Conservation (phyloP, 2,797 vertebrate genomes). For the Chiloscyllium punctatum region DNA sequence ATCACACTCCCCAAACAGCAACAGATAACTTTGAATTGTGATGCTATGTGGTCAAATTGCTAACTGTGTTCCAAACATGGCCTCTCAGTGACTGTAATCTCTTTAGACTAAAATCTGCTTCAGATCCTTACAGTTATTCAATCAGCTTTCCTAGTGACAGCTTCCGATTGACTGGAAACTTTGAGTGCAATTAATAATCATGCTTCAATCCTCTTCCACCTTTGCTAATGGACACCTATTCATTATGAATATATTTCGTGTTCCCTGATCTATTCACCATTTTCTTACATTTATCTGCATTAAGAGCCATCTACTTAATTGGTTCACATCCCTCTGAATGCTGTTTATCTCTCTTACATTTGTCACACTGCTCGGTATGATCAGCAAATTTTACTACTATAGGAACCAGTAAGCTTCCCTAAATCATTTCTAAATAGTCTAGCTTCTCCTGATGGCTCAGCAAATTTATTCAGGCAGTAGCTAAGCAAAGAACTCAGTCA, state of each 20-base stretch:
- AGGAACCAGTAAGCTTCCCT: not conserved
- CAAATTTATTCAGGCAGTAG: not conserved
- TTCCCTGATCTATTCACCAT: not conserved
- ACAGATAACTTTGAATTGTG: not conserved
- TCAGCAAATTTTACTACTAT: constrained; percentile 11
- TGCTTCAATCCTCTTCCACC: not conserved
- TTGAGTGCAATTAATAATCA: constrained; percentile 25
- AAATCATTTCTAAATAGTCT: not conserved
- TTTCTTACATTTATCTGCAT: constrained; percentile 12
- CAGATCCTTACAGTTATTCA: not conserved
- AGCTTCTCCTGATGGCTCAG: not conserved
- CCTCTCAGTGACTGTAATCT: not conserved
- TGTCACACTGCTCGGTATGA: constrained; percentile 12
- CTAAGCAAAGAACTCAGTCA: not conserved
- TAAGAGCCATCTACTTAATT: constrained; percentile 32
- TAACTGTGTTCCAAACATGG: too few relatives aligned
- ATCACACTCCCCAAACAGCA: not conserved
- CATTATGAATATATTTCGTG: not conserved
- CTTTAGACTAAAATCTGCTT: not conserved
- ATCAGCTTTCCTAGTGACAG: not conserved
- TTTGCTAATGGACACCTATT: constrained; percentile 14
- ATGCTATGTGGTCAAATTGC: not conserved
- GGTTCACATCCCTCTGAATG: constrained; percentile 18
- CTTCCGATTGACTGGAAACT: constrained; percentile 4
- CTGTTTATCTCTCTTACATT: constrained; percentile 3